Conservation (phyloP, 2,888 invertebrate species). For the Nomada lathburiana region DNA sequence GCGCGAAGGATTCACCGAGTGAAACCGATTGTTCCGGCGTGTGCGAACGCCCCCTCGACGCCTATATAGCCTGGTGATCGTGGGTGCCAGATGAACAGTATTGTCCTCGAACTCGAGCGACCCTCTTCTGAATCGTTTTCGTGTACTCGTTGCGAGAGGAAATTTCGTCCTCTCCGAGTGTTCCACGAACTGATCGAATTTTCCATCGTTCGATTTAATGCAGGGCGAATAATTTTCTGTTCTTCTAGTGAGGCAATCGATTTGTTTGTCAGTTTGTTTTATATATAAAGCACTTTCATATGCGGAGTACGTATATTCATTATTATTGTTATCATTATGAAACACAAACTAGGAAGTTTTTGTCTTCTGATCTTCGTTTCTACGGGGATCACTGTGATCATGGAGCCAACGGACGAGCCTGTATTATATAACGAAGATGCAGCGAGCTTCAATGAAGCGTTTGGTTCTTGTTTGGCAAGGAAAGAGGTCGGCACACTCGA, state of each 20-base stretch:
- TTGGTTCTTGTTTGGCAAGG: constrained; percentile 76
- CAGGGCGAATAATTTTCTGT: constrained; percentile 3
- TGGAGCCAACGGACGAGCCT: constrained; percentile 74
- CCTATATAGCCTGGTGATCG: constrained; percentile 78
- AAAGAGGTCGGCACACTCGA: constrained; percentile 82
- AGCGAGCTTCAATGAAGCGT: constrained; percentile 72
- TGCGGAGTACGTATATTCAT: not conserved
- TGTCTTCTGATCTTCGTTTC: constrained; percentile 72
- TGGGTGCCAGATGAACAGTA: constrained; percentile 75
- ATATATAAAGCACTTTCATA: constrained; percentile 33
- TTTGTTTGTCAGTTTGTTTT: constrained; percentile 12
- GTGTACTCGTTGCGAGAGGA: not conserved
- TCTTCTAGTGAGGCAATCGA: not conserved
- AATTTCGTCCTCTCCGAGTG: not conserved
- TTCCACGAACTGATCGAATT: no score
- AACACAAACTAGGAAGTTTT: constrained; percentile 67
- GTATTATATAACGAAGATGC: constrained; percentile 68
- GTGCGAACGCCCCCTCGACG: constrained; percentile 78
- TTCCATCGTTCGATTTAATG: not conserved
- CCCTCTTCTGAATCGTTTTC: not conserved
- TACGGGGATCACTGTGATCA: constrained; percentile 77
- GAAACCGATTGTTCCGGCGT: constrained; percentile 83
- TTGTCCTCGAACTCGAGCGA: constrained; percentile 66
- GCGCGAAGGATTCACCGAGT: constrained; percentile 76
- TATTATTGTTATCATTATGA: constrained; percentile 64